Conservation (phyloP, 2,797 vertebrate species). For the Dermochelys coriacea region DNA sequence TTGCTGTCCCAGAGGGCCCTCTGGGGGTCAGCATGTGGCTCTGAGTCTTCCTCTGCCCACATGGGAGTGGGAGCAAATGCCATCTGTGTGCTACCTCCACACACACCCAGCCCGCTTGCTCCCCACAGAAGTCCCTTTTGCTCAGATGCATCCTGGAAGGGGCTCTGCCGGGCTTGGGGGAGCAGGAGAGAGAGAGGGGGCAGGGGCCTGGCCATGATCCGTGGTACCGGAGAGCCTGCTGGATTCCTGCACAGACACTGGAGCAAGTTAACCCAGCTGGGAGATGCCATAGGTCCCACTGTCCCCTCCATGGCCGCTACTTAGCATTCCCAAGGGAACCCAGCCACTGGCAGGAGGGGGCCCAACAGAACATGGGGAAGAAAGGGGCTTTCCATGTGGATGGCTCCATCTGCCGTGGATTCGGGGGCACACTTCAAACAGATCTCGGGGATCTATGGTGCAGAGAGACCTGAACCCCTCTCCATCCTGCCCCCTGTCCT, state of each 20-base stretch:
- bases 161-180: no score
- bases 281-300: not conserved
- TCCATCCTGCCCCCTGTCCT: no score
- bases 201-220: no score
- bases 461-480: no score
- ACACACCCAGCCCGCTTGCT: no score
- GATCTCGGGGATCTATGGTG: no score
- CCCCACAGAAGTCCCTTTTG: no score
- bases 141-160: no score
- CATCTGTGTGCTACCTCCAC: no score
- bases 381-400: not conserved
- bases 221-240: not conserved
- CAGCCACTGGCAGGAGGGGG: not conserved
- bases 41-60: not conserved
- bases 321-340: not conserved
- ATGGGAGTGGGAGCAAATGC: no score
- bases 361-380: not conserved
- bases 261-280: not conserved
- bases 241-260: not conserved
- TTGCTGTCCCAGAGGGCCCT: not conserved
- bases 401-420: not conserved
- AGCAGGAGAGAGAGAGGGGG: no score
- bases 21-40: not conserved
- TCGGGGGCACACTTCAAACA: not conserved
- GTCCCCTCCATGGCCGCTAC: not conserved